Base-by-base conservation (phyloP, 2,888 invertebrate species). In the Drosophila longiperda region DNA sequence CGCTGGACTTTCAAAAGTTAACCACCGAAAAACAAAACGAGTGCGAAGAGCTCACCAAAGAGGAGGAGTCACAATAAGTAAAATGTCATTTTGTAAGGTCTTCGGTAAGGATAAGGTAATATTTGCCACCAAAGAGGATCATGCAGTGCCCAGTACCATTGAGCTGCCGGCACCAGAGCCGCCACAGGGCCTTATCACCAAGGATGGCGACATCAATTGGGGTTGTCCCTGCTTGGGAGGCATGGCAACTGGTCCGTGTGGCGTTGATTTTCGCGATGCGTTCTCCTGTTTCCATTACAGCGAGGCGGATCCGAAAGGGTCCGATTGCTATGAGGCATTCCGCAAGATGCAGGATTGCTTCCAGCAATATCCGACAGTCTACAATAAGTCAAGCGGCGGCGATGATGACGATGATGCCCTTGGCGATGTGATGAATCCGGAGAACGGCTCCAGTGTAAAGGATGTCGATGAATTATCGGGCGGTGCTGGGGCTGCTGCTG, bases 221-320 rank as follows among this genome's bases (percentile, higher is more conserved):
- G 97, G 97, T 91, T 99, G 99, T 91, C 99, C 99, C 0, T 99
- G 99, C 92, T 94, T 99, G 40, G 99, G 99, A 17, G 98, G 98
- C n/a, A 98, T 99, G 97, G 98, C 98, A 7, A 97, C 98, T 0
- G 99, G 99, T 0, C 99, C 99, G 0, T 99, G 99, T 92, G 99
- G 98, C 1, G 95, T 96, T 17, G 96, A 98, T 92, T 99, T 99
- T 93, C 94, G 99, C 49, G 97, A 98, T 81, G 98, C 99, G 3
- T 98, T 99, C 93, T 96, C 97, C 36, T 99, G 99, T 93, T 99
- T 99, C 92, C 98, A 99, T 92, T 97, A 97, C 87, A 97, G 97
- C 78, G 95, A 95, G 68, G 96, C 96, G 4, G 98, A 98, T 4
- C 97, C 97, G 0, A 98, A 98, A 93, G 99, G 98, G 62, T 96